phyloP scores from a whole-genome alignment of 2,797 vertebrate species.

The Labeo calbasu region DNA sequence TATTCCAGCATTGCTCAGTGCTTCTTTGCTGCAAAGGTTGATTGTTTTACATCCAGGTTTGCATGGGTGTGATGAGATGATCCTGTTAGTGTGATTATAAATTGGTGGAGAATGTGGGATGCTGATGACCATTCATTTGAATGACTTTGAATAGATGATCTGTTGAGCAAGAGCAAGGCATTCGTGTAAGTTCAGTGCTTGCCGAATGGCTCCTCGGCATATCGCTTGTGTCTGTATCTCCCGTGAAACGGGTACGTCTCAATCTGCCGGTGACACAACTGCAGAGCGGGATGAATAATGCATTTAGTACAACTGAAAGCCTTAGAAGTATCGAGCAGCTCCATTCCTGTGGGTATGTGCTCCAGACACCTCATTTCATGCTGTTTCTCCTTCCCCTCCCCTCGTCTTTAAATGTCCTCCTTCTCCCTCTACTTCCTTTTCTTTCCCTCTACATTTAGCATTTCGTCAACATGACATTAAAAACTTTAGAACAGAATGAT shows the following conservation, averaged over 20 bases:
- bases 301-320: conserved; percentile 61
- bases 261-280: conserved; percentile 56
- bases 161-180: background rate
- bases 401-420: background rate
- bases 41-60: conserved; percentile 17
- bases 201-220: background rate
- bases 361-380: conserved; percentile 55
- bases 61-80: conserved; percentile 7
- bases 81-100: background rate
- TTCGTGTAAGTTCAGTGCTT: background rate
- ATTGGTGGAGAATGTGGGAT: background rate
- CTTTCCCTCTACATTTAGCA: conserved; percentile 15
- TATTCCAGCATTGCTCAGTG: background rate
- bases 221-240: conserved; percentile 25
- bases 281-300: conserved; percentile 66
- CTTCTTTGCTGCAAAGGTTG: background rate
- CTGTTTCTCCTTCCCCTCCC: conserved; percentile 6
- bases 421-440: background rate
- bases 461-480: conserved; percentile 6
- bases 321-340: conserved; percentile 59
- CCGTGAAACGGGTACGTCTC: conserved; percentile 44
- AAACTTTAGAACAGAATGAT: background rate
- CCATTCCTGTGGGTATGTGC: conserved; percentile 52
- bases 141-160: conserved; percentile 30
- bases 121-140: conserved; percentile 24